Conservation (phyloP, 1,140 invertebrate species). For the Drosophila parabipectinata region DNA sequence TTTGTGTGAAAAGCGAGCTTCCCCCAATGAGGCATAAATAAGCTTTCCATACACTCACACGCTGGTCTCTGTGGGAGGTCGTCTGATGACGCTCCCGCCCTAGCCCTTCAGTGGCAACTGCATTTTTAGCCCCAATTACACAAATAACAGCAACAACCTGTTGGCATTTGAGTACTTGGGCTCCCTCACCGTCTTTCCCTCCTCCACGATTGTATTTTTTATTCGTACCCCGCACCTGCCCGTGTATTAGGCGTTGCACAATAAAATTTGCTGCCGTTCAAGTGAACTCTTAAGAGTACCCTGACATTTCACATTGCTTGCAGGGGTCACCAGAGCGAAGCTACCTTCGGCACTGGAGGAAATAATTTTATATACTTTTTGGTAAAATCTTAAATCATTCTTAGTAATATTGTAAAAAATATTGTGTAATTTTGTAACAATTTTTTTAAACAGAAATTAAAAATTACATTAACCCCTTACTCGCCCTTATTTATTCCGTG, state of each 20-base stretch:
- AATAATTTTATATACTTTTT: not conserved
- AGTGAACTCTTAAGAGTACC: constrained; percentile 75
- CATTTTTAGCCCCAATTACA: constrained; percentile 69
- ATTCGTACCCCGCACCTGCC: not conserved
- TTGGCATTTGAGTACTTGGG: constrained; percentile 53
- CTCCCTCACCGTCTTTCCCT: not conserved
- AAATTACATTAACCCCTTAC: not conserved
- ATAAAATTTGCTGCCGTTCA: constrained; percentile 47
- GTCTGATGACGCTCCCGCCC: constrained; percentile 9
- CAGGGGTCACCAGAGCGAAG: constrained; percentile 48
- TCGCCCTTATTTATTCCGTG: constrained; percentile 31
- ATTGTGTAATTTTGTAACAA: not conserved
- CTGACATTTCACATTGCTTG: constrained; percentile 67
- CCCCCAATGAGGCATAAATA: constrained; percentile 4
- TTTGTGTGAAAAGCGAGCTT: not conserved
- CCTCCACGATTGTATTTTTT: not conserved
- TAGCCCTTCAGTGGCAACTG: constrained; percentile 31
- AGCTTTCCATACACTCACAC: not conserved
- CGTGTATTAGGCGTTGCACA: constrained; percentile 16
- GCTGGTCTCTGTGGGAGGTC: constrained; percentile 9
- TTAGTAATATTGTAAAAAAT: not conserved
- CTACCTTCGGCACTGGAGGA: constrained; percentile 4
- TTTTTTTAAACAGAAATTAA: no score
- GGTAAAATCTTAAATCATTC: no score
- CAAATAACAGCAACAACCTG: constrained; percentile 62